Evolutionary conservation across 2,113 vertebrate genomes (phyloP).

Genomic region (Ammospiza caudacuta): DNA sequence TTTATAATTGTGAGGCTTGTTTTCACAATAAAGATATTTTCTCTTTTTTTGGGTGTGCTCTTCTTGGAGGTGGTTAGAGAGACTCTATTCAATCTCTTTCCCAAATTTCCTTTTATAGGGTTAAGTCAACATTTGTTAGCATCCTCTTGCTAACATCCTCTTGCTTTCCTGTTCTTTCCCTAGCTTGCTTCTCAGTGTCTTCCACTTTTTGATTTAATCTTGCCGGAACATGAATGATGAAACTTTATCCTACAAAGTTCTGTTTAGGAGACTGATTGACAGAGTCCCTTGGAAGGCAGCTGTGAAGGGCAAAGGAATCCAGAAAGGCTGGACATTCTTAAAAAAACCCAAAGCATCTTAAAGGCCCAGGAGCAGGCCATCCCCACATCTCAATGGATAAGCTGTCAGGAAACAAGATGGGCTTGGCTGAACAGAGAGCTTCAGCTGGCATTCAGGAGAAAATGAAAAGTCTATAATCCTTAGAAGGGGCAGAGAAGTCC

Average conservation of each 20-base stretch:
- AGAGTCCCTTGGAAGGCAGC: background rate
- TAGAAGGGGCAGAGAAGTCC: background rate
- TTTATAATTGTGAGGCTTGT: background rate
- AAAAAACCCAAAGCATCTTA: background rate
- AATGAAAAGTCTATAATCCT: background rate
- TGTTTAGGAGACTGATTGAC: background rate
- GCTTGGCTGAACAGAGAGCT: background rate
- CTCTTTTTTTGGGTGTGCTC: background rate
- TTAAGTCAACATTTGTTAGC: background rate
- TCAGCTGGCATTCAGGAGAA: background rate
- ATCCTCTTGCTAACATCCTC: background rate
- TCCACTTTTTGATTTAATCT: background rate
- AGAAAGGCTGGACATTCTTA: background rate
- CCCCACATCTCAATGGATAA: background rate
- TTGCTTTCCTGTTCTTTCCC: background rate
- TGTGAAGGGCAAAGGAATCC: background rate
- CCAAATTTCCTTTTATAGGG: background rate
- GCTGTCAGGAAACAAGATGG: rapidly evolving
- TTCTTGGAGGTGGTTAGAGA: background rate
- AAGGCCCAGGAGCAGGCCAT: background rate
- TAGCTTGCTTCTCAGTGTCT: background rate
- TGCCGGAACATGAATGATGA: background rate
- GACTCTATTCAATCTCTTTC: background rate
- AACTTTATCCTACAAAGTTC: background rate
- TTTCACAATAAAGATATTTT: background rate